Conservation (phyloP, 2,888 invertebrate genomes). For the Drosophila leonis region DNA sequence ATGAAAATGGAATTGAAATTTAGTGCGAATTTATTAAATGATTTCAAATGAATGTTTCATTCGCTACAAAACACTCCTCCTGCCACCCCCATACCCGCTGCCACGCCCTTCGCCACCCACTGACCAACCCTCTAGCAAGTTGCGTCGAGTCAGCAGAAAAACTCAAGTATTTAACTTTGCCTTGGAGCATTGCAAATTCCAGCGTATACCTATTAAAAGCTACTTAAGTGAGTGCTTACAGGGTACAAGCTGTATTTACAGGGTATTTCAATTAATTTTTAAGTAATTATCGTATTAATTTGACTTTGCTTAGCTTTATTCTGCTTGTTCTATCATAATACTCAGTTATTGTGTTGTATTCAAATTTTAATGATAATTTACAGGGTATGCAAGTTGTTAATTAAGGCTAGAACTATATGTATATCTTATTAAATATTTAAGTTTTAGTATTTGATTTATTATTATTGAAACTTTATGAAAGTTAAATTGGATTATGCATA, state of each 20-base stretch:
- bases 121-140: neutral
- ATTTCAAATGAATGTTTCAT: conserved; percentile 74
- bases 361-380: neutral
- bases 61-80: neutral
- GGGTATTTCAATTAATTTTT: neutral
- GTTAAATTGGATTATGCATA: no score
- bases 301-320: neutral
- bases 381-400: neutral
- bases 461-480: no score
- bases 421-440: no score
- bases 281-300: neutral
- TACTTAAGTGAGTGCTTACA: neutral
- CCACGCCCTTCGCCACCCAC: neutral
- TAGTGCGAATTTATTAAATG: conserved; percentile 81
- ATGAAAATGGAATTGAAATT: conserved; percentile 82
- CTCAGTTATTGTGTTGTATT: no score
- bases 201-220: neutral
- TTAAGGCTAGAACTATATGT: no score
- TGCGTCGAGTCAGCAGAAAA: neutral
- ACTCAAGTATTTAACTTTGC: neutral
- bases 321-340: neutral
- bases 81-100: neutral
- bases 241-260: neutral
- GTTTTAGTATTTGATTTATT: no score
- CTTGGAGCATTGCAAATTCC: neutral